These are phyloP conservation scores for Staurois parvus DNA, from an alignment of 2,797 vertebrate species.

Conservation along the genomic window DNA sequence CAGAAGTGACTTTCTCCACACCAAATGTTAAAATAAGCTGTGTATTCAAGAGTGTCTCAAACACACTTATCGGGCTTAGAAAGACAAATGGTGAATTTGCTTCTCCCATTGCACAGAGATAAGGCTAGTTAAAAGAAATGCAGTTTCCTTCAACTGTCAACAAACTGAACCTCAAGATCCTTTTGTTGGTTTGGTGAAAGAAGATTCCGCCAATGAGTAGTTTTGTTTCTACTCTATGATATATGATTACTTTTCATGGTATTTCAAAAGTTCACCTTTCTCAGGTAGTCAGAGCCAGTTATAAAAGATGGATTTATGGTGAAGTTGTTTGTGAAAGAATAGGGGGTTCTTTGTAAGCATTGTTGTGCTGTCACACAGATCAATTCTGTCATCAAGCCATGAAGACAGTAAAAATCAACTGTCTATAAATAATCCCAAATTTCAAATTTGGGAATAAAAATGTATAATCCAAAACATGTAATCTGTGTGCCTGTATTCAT, in stretches of 20 bases:
- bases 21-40: too few relatives aligned
- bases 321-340: slow-evolving; percentile 13
- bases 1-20: too few relatives aligned
- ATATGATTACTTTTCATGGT: neutral
- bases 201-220: neutral
- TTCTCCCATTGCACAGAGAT: neutral
- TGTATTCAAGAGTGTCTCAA: too few relatives aligned
- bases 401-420: neutral
- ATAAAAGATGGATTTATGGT: neutral
- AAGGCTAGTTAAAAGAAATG: neutral
- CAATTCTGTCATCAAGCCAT: neutral
- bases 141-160: neutral
- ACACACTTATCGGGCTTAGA: too few relatives aligned
- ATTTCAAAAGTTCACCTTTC: slow-evolving; percentile 4
- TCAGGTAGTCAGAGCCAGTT: slow-evolving; percentile 39
- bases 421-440: slow-evolving; percentile 4
- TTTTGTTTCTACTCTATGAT: neutral
- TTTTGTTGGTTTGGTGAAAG: neutral
- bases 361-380: slow-evolving; percentile 7
- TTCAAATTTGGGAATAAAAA: slow-evolving; percentile 7
- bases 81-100: neutral
- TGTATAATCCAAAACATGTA: slow-evolving; percentile 13
- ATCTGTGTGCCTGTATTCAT: slow-evolving; percentile 2
- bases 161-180: neutral
- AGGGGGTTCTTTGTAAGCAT: slow-evolving; percentile 23